Conservation (phyloP, 2,797 vertebrate species). For the Forpus xanthops region DNA sequence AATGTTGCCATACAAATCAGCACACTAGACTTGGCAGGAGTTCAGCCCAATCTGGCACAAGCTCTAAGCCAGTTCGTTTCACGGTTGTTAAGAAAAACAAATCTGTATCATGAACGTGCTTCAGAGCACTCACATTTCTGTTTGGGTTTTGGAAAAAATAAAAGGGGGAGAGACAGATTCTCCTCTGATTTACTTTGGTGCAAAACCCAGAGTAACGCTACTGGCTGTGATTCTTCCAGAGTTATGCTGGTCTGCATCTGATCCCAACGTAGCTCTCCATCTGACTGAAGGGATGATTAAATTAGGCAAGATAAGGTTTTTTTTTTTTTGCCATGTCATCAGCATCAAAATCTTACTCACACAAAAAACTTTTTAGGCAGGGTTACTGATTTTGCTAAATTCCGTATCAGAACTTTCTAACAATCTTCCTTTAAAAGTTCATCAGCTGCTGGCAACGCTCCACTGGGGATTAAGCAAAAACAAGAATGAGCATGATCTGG, state of each 20-base stretch:
- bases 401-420: neutral
- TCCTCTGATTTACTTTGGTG: neutral
- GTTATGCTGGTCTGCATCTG: neutral
- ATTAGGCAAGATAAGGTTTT: accelerated
- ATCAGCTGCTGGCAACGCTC: neutral
- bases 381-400: neutral
- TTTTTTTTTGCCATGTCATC: neutral
- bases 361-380: neutral
- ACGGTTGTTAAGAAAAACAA: conserved; percentile 49
- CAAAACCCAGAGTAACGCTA: neutral
- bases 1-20: conserved; percentile 38
- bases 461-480: neutral
- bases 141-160: neutral
- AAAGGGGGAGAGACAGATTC: neutral
- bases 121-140: neutral
- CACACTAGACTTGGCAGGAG: conserved; percentile 29
- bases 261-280: neutral
- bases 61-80: conserved; percentile 4
- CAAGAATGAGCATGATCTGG: neutral
- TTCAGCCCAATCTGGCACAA: conserved; percentile 14
- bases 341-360: neutral
- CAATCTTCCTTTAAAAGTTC: neutral
- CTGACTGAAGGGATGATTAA: neutral
- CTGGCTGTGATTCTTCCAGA: neutral
- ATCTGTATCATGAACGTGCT: neutral